phyloP scores from a whole-genome alignment of 2,797 vertebrate species.

The Thamnophis elegans region DNA sequence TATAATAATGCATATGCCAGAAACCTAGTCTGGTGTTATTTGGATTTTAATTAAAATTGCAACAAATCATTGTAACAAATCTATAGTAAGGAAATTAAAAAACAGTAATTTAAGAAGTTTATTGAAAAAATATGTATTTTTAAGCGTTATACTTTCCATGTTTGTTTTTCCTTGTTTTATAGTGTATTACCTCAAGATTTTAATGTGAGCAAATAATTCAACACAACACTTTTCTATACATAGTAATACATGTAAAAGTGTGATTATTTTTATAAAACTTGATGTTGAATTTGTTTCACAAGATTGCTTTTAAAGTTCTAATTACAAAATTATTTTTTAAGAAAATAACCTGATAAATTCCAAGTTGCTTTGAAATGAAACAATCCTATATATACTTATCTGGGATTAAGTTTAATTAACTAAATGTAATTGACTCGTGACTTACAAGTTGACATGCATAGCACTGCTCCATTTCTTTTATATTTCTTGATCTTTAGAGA shows the following conservation, averaged over 20 bases:
- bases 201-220: constrained; percentile 66
- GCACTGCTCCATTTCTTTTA: neutral
- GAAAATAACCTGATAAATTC: neutral
- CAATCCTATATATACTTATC: neutral
- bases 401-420: neutral
- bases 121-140: constrained; percentile 76
- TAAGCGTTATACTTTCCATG: constrained; percentile 73
- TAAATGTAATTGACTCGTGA: neutral
- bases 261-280: constrained; percentile 78
- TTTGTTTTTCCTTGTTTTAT: constrained; percentile 66
- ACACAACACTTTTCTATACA: constrained; percentile 70
- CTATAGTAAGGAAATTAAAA: constrained; percentile 87
- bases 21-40: constrained; percentile 67
- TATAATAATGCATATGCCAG: constrained; percentile 70
- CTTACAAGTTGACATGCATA: neutral
- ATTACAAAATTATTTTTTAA: constrained; percentile 62
- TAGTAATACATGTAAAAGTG: constrained; percentile 69
- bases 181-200: constrained; percentile 67
- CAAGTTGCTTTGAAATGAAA: neutral
- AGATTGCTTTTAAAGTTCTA: constrained; percentile 72
- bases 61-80: constrained; percentile 77
- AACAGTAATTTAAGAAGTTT: constrained; percentile 77
- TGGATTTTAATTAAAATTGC: constrained; percentile 82
- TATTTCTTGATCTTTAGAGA: neutral
- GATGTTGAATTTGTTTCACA: constrained; percentile 71